A percentile compares a stretch with the other conserved stretches of the same genome.
phyloP scores from a whole-genome alignment of 2,797 vertebrate genomes.

The Gymnoscopelus braueri region DNA sequence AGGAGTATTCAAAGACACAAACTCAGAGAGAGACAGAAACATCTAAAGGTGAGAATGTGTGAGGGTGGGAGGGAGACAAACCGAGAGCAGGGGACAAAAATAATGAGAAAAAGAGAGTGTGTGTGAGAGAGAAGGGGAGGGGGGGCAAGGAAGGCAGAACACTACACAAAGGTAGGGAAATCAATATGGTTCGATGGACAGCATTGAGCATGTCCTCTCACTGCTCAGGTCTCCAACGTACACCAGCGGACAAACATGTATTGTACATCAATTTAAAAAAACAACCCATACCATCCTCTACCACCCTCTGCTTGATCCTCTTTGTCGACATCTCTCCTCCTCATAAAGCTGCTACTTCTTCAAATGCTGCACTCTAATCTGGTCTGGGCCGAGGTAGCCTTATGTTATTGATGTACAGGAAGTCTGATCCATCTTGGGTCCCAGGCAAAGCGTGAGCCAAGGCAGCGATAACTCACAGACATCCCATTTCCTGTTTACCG shows the following conservation, averaged over 20 bases:
- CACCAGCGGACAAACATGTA: slow-evolving; percentile 50
- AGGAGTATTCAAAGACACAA: slow-evolving; percentile 66
- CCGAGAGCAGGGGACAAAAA: slow-evolving; percentile 33
- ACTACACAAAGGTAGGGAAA: slow-evolving; percentile 53
- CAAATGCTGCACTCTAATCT: slow-evolving; percentile 68
- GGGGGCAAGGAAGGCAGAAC: slow-evolving; percentile 23
- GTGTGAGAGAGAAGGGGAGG: slow-evolving; percentile 6
- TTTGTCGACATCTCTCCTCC: slow-evolving; percentile 48
- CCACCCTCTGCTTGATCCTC: slow-evolving; percentile 45
- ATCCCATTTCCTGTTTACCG: slow-evolving; percentile 50
- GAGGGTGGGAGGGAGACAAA: slow-evolving; percentile 22
- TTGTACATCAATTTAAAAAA: slow-evolving; percentile 56
- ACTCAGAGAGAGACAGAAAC: slow-evolving; percentile 35
- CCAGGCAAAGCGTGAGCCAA: slow-evolving; percentile 61
- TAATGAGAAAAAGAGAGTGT: background rate
- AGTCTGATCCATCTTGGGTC: slow-evolving; percentile 67
- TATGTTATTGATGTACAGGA: slow-evolving; percentile 70
- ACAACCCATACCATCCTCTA: slow-evolving; percentile 52
- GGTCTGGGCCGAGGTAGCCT: slow-evolving; percentile 46
- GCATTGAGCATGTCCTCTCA: slow-evolving; percentile 54
- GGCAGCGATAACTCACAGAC: slow-evolving; percentile 65
- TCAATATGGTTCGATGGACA: slow-evolving; percentile 69
- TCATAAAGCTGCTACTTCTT: slow-evolving; percentile 38
- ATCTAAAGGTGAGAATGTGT: slow-evolving; percentile 1
- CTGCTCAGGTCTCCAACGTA: slow-evolving; percentile 48